Evolutionary conservation across 1,140 invertebrate species (phyloP).

Genomic region (Pseudomyrmex gracilis): DNA sequence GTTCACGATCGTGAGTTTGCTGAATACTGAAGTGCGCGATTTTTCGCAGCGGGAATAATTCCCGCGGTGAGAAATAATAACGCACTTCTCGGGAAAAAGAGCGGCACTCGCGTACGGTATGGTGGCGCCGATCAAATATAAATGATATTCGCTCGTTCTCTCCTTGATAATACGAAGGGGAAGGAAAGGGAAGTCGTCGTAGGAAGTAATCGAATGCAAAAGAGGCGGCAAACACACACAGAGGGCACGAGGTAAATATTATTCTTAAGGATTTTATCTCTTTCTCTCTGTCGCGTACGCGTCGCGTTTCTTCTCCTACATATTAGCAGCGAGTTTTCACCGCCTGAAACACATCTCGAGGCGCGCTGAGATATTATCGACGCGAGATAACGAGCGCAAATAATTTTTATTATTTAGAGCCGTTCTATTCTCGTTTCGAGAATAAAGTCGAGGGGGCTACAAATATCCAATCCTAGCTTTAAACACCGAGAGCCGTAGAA

Average conservation of each 20-base stretch:
- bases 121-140: constrained; percentile 5
- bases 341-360: constrained; percentile 16
- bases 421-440: too few relatives aligned
- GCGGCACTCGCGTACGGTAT: neutral
- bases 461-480: too few relatives aligned
- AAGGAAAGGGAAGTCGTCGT: constrained; percentile 31
- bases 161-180: constrained; percentile 22
- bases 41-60: neutral
- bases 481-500: too few relatives aligned
- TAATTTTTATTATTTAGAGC: too few relatives aligned
- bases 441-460: too few relatives aligned
- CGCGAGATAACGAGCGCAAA: too few relatives aligned
- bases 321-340: constrained; percentile 22
- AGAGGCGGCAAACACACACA: constrained; percentile 3
- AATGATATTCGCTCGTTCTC: constrained; percentile 41
- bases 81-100: neutral
- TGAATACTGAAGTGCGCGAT: neutral
- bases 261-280: constrained; percentile 33
- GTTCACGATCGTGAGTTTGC: neutral
- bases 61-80: neutral
- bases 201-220: constrained; percentile 67
- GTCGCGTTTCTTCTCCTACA: constrained; percentile 18
- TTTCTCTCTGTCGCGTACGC: neutral
- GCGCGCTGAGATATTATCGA: too few relatives aligned
- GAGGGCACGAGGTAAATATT: constrained; percentile 31